Conservation (phyloP, 1,140 invertebrate genomes). For the Musca vetustissima region DNA sequence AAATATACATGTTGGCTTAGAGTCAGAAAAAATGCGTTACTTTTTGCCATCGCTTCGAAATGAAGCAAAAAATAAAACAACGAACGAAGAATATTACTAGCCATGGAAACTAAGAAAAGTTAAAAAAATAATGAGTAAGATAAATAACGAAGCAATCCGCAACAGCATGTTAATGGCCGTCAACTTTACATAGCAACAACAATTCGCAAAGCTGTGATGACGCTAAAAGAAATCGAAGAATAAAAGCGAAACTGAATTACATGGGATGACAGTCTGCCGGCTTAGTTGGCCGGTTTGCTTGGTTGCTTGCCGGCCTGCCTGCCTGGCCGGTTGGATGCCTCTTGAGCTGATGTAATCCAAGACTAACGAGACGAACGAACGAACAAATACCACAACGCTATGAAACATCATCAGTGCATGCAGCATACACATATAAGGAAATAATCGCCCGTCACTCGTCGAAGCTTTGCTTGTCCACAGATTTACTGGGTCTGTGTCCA, state of each 20-base stretch:
- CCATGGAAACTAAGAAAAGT: not conserved
- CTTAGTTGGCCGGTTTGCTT: no score
- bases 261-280: not conserved
- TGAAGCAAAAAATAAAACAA: no score
- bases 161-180: conserved; percentile 14
- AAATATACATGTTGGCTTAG: no score
- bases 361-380: not conserved
- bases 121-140: not conserved
- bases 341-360: conserved; percentile 21
- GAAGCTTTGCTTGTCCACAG: not conserved
- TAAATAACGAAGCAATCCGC: no score
- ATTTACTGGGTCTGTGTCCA: conserved; percentile 8
- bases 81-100: no score
- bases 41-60: no score
- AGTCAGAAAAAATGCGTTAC: no score
- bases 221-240: not conserved
- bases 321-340: not conserved
- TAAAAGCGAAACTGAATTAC: conserved; percentile 23
- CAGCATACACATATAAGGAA: not conserved
- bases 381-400: not conserved
- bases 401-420: not conserved
- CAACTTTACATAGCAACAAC: conserved; percentile 10
- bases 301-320: no score
- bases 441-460: not conserved
- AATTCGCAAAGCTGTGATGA: not conserved